phyloP scores from a whole-genome alignment of 2,797 vertebrate genomes.

The Sebastes ruberrimus region DNA sequence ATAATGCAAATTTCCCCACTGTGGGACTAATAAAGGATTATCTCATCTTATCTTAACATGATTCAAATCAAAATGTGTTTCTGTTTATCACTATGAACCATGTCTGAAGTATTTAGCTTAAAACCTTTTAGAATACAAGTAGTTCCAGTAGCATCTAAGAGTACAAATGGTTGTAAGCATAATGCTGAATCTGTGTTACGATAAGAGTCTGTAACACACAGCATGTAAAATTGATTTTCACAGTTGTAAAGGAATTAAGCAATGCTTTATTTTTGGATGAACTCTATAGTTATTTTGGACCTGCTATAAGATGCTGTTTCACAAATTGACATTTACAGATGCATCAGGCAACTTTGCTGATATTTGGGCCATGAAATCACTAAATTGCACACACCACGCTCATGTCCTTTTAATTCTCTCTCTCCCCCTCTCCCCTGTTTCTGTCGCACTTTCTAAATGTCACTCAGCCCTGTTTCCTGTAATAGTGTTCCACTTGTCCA shows the following conservation, averaged over 20 bases:
- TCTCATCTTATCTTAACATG: too few relatives aligned
- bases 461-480: slow-evolving; percentile 35
- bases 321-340: slow-evolving; percentile 26
- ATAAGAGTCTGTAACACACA: background rate
- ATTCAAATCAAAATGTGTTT: too few relatives aligned
- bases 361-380: slow-evolving; percentile 32
- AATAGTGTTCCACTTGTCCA: slow-evolving; percentile 38
- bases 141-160: too few relatives aligned
- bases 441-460: slow-evolving; percentile 42
- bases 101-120: too few relatives aligned
- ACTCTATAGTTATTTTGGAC: background rate
- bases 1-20: too few relatives aligned
- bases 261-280: background rate
- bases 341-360: background rate
- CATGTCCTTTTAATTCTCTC: slow-evolving; percentile 2
- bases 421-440: background rate
- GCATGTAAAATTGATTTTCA: background rate
- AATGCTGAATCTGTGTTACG: too few relatives aligned
- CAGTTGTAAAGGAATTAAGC: background rate
- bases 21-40: too few relatives aligned
- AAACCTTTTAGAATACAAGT: too few relatives aligned
- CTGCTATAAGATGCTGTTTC: background rate
- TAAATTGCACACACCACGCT: background rate
- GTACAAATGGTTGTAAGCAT: too few relatives aligned
- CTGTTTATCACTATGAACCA: too few relatives aligned